phyloP scores from a whole-genome alignment of 2,797 vertebrate species.

The Gallirallus australis region DNA sequence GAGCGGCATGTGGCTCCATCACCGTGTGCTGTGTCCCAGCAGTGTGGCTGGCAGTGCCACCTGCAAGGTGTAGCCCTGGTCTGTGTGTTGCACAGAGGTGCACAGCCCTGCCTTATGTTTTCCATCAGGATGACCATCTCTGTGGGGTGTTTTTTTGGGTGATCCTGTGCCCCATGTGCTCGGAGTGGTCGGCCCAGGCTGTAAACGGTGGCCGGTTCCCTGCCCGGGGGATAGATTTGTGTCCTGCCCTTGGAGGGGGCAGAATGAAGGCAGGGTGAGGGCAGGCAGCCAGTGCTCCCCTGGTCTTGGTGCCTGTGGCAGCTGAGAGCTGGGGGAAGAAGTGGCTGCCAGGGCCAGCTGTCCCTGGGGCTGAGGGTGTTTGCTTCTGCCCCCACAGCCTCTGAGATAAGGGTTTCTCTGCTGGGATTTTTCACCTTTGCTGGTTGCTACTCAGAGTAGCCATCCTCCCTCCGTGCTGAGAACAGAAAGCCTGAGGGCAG shows the following conservation, averaged over 20 bases:
- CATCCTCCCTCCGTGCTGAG: fast-evolving
- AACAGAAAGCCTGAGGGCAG: background rate
- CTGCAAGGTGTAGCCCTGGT: fast-evolving
- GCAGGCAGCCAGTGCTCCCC: background rate
- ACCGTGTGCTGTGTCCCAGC: fast-evolving
- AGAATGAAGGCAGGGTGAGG: background rate
- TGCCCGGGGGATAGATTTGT: background rate
- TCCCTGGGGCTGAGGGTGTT: background rate
- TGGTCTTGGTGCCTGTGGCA: background rate
- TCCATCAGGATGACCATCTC: background rate
- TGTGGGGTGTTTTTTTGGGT: background rate
- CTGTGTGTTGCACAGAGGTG: fast-evolving
- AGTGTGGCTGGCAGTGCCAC: background rate
- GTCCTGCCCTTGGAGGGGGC: background rate
- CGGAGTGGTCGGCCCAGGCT: background rate
- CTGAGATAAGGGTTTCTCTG: background rate
- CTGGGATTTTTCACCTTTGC: background rate
- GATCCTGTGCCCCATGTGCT: fast-evolving
- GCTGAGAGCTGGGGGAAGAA: background rate
- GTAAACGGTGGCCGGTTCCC: background rate
- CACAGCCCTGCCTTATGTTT: background rate
- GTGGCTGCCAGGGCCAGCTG: background rate
- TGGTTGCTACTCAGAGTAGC: background rate
- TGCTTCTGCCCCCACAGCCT: background rate
- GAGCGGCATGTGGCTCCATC: fast-evolving